Evolutionary conservation across 2,113 vertebrate genomes (phyloP).

Genomic region (Globicephala melas): DNA sequence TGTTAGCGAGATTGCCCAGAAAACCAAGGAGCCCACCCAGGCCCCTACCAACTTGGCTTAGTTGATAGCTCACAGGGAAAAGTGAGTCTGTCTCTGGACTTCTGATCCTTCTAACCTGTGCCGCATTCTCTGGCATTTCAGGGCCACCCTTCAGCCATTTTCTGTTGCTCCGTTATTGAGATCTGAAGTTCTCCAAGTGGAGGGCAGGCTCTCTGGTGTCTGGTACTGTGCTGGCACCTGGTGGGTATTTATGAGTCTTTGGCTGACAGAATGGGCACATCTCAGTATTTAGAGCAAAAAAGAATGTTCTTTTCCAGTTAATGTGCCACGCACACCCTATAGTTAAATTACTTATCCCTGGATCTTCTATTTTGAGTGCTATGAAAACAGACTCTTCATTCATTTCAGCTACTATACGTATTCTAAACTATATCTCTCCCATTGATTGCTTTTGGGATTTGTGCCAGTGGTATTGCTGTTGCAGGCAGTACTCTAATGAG

Average conservation of each 20-base stretch:
- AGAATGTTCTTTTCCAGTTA: background rate
- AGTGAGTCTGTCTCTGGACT: background rate
- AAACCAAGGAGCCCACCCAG: background rate
- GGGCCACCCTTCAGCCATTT: background rate
- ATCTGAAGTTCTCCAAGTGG: background rate
- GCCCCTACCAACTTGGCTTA: background rate
- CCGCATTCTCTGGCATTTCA: background rate
- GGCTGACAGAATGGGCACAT: background rate
- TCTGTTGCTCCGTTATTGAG: background rate
- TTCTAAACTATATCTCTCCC: background rate
- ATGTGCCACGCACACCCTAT: background rate
- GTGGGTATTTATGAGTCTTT: background rate
- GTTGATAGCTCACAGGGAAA: background rate
- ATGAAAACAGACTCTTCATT: background rate
- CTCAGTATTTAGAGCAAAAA: background rate
- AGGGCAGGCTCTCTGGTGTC: background rate
- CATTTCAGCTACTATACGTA: background rate
- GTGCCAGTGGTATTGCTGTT: background rate
- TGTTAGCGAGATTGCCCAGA: background rate
- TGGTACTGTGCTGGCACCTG: background rate
- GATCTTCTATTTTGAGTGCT: background rate
- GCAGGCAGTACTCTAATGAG: background rate
- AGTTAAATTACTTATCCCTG: background rate
- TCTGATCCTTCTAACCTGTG: background rate
- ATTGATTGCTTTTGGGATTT: background rate